Percentiles rank a stretch among this genome's conserved stretches.
These are phyloP conservation scores for Bimastos eiseni DNA, from an alignment of 2,888 invertebrate genomes.

Conservation along the genomic window DNA sequence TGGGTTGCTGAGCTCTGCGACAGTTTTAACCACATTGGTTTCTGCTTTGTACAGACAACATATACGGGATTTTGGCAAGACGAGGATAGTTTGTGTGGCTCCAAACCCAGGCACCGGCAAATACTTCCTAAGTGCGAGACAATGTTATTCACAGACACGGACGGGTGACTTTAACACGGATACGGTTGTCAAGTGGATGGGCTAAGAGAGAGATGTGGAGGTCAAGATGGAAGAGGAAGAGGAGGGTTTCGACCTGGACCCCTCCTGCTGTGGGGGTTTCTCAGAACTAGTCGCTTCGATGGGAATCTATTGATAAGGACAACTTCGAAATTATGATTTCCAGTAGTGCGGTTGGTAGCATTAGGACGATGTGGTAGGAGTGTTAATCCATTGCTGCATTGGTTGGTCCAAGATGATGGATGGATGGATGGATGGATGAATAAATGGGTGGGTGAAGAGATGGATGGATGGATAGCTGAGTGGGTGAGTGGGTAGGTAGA, in stretches of 20 bases:
- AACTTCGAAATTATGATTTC: too few relatives aligned
- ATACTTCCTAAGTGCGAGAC: constrained; percentile 1
- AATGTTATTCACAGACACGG: neutral
- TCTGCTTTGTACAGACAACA: neutral
- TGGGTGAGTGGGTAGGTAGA: too few relatives aligned
- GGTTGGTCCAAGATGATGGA: neutral
- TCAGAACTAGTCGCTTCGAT: neutral
- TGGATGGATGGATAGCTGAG: too few relatives aligned
- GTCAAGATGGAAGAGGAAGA: neutral
- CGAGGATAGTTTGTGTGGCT: neutral
- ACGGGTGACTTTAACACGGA: neutral
- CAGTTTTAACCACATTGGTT: neutral
- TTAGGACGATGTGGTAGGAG: too few relatives aligned
- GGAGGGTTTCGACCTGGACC: neutral
- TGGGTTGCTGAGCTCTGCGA: neutral
- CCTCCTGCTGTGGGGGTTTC: neutral
- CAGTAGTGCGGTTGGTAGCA: too few relatives aligned
- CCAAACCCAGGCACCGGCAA: neutral
- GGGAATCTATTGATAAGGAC: too few relatives aligned
- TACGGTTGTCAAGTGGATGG: neutral
- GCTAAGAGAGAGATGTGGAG: neutral
- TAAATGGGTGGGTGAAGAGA: too few relatives aligned
- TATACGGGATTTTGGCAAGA: neutral
- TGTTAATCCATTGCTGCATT: too few relatives aligned
- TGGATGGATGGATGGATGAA: neutral